Evolutionary conservation across 2,797 vertebrate species (phyloP), one percentile per base, ranked within the genome.

Genomic region (Rhodeus uyekii): DNA sequence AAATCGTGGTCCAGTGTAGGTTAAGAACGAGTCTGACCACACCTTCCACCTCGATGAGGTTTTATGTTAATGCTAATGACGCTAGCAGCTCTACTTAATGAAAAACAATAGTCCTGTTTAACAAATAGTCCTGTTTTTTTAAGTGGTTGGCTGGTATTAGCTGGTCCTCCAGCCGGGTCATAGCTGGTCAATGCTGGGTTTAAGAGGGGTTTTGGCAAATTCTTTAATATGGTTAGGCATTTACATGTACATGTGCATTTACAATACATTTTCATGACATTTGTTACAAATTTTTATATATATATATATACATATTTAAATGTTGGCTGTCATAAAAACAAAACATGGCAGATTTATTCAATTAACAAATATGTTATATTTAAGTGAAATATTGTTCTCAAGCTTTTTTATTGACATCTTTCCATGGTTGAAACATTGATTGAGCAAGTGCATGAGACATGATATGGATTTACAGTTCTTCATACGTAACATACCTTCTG

Each of bases 21-120:
- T 22, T 18, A 36, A 32, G 32, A 42, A 16, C 5, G 1, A 27
- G 36, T 68, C 29, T 24, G 38, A 27, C 10, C 76, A 76, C 53
- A 12, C 8, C 58, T 44, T n/a, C 8, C 14, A 50, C 58, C 55
- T 63, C 13, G 8, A 24, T 46, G 4, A 22, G 53, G 3, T 80
- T n/a, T 71, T 34, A 42, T 69, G 46, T 32, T 48, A 65, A 50
- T 77, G 76, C 36, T 55, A 79, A 68, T 79, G 48, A 38, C 8
- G 13, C 46, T 39, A 32, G 34, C 24, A 44, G 19, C 29, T 22
- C 34, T 18, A 19, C n/a, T 42, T 83, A 78, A 32, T 64, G 27
- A 42, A 10, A 64, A 63, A 44, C 72, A 55, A 10, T n/a, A n/a
- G 46, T 29, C 2, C 9, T 60, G 14, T 61, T 42, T 48, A 55